Evolutionary conservation across 1,140 invertebrate genomes (phyloP).

Genomic region (Nymphalis io): DNA sequence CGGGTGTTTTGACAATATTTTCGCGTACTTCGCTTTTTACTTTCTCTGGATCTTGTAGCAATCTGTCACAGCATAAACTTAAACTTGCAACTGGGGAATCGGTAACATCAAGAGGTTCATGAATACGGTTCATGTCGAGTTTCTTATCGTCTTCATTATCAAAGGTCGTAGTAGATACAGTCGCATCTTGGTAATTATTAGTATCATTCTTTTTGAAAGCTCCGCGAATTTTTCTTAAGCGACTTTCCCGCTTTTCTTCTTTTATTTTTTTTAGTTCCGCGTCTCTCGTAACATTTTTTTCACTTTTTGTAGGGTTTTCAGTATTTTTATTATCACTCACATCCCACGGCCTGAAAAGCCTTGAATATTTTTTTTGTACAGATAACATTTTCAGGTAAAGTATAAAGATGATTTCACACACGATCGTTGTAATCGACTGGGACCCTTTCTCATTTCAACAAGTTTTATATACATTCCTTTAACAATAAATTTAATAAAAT

Average conservation of each 20-base stretch:
- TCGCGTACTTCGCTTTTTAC: constrained; percentile 37
- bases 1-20: constrained; percentile 29
- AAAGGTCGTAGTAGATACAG: constrained; percentile 79
- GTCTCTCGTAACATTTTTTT: constrained; percentile 37
- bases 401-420: constrained; percentile 52
- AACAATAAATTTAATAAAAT: constrained; percentile 80
- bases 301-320: constrained; percentile 37
- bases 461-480: constrained; percentile 80
- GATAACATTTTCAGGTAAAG: constrained; percentile 57
- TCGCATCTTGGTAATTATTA: constrained; percentile 77
- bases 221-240: constrained; percentile 73
- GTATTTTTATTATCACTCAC: constrained; percentile 58
- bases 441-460: constrained; percentile 71
- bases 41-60: constrained; percentile 55
- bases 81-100: constrained; percentile 65
- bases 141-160: constrained; percentile 60
- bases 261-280: constrained; percentile 52
- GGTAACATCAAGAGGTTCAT: background rate
- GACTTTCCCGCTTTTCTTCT: constrained; percentile 65
- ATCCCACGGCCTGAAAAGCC: constrained; percentile 78
- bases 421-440: constrained; percentile 62
- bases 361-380: constrained; percentile 63
- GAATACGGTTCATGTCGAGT: constrained; percentile 16
- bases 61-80: constrained; percentile 63
- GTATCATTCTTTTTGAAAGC: constrained; percentile 58